These are phyloP conservation scores for Agrochola lychnidis DNA, from an alignment of 2,888 invertebrate genomes.

Conservation along the genomic window DNA sequence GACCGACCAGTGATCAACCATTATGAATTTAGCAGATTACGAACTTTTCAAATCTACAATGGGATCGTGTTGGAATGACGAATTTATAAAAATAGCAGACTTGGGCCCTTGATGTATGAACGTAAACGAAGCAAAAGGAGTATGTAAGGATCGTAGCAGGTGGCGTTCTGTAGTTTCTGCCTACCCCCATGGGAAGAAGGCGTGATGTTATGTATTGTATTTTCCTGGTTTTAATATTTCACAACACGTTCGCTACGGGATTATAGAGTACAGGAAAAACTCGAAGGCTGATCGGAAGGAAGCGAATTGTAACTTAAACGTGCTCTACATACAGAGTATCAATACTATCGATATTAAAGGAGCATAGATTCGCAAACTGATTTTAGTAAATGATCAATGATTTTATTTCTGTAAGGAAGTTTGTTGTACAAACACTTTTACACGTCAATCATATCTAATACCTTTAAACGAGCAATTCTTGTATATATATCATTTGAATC, in stretches of 20 bases:
- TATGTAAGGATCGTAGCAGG: neutral
- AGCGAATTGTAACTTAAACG: neutral
- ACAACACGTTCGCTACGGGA: no score
- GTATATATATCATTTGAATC: no score
- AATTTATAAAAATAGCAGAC: no score
- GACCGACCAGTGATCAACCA: no score
- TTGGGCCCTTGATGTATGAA: no score
- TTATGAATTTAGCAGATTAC: no score
- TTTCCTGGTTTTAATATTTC: neutral
- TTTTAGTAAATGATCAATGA: neutral
- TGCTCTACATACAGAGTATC: conserved; percentile 7
- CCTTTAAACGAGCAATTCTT: no score
- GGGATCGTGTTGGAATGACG: no score
- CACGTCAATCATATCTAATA: neutral
- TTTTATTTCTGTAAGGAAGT: neutral
- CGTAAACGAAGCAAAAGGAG: neutral
- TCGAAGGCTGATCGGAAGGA: conserved; percentile 22
- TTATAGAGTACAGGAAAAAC: conserved; percentile 18
- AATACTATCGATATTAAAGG: no score
- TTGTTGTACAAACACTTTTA: neutral
- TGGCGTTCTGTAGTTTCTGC: no score
- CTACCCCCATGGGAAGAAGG: neutral
- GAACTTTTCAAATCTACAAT: no score
- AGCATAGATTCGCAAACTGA: neutral
- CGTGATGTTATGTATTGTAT: neutral